Evolutionary conservation across 2,113 vertebrate species (phyloP).

Genomic region (Cebus imitator): DNA sequence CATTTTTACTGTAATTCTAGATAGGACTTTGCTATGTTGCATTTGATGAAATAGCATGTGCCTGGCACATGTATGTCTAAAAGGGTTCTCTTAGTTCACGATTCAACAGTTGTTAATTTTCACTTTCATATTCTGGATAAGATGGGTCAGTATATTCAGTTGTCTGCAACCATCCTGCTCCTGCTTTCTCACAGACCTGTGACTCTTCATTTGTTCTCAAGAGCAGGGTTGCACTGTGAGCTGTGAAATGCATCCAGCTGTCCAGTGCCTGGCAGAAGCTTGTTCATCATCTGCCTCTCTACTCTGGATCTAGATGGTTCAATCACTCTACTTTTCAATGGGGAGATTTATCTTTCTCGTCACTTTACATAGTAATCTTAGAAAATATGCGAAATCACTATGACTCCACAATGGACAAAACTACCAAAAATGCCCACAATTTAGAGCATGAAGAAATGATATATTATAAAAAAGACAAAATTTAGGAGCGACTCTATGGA

Average conservation of each 20-base stretch:
- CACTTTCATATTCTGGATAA: not conserved
- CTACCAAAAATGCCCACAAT: slow-evolving; percentile 6
- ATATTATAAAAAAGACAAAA: not conserved
- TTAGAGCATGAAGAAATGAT: not conserved
- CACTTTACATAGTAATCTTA: slow-evolving; percentile 54
- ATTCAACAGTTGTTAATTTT: slow-evolving; percentile 40
- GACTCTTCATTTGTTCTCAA: not conserved
- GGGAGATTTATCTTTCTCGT: slow-evolving; percentile 46
- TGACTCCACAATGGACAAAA: not conserved
- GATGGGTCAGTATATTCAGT: slow-evolving; percentile 25
- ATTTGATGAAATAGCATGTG: not conserved
- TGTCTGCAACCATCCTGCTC: not conserved
- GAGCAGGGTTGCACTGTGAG: not conserved
- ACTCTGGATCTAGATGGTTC: slow-evolving; percentile 37
- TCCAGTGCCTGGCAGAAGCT: not conserved
- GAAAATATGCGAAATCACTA: slow-evolving; percentile 2
- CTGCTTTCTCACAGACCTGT: not conserved
- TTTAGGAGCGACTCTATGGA: not conserved
- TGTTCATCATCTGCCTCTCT: slow-evolving; percentile 37
- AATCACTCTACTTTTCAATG: slow-evolving; percentile 1
- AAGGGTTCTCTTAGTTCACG: not conserved
- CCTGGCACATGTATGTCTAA: not conserved
- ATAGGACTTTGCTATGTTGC: not conserved
- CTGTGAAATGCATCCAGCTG: slow-evolving; percentile 49
- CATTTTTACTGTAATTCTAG: not conserved